Conservation (phyloP, 2,888 invertebrate species). For the Leptinotarsa tumamoca region DNA sequence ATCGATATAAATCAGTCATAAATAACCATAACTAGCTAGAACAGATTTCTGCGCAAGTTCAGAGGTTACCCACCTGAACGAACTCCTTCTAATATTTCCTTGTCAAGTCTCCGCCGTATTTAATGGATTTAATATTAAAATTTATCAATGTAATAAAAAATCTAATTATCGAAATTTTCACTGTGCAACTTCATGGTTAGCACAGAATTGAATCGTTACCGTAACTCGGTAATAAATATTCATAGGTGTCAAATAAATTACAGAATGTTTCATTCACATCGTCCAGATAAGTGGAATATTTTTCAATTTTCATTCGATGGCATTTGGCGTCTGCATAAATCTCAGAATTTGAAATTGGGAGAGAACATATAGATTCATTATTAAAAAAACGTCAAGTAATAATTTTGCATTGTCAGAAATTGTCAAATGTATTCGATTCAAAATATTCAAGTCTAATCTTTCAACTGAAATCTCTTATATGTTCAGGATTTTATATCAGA, state of each 20-base stretch:
- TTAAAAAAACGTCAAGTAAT: too few relatives aligned
- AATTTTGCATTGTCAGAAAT: too few relatives aligned
- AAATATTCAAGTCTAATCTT: too few relatives aligned
- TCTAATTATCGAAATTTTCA: constrained; percentile 16
- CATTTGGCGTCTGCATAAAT: neutral
- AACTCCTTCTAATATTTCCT: constrained; percentile 11
- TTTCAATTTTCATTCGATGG: neutral
- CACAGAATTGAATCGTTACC: constrained; percentile 11
- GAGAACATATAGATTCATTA: neutral
- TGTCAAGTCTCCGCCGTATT: constrained; percentile 10
- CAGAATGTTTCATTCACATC: neutral
- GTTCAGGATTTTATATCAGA: too few relatives aligned
- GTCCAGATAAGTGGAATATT: neutral
- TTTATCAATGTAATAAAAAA: constrained; percentile 7
- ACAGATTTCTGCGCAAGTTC: constrained; percentile 15
- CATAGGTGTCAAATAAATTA: constrained; percentile 16
- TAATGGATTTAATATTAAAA: constrained; percentile 12
- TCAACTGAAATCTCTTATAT: too few relatives aligned
- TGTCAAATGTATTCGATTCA: too few relatives aligned
- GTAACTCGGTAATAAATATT: constrained; percentile 8
- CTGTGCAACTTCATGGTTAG: neutral
- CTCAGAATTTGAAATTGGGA: neutral
- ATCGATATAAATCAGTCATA: neutral
- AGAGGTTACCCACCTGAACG: constrained; percentile 12
- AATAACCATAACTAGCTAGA: constrained; percentile 3